phyloP scores from a whole-genome alignment of 2,113 vertebrate species.

The Fulmarus glacialis region DNA sequence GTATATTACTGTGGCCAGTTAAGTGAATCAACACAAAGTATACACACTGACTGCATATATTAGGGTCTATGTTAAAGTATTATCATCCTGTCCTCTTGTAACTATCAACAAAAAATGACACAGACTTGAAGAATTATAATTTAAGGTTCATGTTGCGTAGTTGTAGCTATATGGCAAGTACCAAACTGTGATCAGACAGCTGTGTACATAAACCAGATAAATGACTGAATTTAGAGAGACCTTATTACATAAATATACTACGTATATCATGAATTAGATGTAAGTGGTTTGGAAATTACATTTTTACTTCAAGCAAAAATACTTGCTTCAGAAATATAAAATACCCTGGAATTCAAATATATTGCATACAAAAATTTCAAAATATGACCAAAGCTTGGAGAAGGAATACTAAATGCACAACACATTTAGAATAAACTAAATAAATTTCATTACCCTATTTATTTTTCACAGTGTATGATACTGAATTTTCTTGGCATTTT shows the following conservation, averaged over 20 bases:
- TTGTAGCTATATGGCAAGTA: neutral
- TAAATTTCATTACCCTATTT: neutral
- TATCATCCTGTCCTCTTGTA: neutral
- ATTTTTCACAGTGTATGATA: neutral
- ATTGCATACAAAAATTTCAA: neutral
- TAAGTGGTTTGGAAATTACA: neutral
- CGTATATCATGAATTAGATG: neutral
- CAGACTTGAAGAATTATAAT: neutral
- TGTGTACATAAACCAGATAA: constrained; percentile 33
- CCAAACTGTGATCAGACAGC: neutral
- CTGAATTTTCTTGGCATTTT: neutral
- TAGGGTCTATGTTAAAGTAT: neutral
- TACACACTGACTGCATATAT: neutral
- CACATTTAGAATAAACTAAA: neutral
- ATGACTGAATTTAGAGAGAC: neutral
- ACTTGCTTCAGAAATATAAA: neutral
- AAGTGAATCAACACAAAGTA: neutral
- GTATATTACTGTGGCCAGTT: neutral
- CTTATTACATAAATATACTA: neutral
- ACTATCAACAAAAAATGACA: neutral
- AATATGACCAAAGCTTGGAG: neutral
- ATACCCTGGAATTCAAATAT: neutral
- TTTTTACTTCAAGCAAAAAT: neutral
- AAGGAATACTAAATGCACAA: neutral
- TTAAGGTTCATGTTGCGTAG: neutral